phyloP scores from a whole-genome alignment of 2,888 invertebrate genomes.

The Polydrusus tereticollis region DNA sequence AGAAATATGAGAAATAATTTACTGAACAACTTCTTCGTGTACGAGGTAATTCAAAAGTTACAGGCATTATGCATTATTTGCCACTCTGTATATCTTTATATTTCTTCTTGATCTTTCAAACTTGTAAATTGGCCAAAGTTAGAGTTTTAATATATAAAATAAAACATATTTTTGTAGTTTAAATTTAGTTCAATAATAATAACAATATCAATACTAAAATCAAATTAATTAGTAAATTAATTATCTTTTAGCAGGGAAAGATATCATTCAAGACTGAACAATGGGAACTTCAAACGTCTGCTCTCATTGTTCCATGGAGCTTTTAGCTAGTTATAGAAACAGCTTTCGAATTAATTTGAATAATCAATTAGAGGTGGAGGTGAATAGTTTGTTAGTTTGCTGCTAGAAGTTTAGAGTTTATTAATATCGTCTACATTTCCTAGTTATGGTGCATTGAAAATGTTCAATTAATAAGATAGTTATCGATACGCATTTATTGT shows the following conservation, averaged over 20 bases:
- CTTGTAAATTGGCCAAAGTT: no score
- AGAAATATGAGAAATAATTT: no score
- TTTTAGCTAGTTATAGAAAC: slow-evolving; percentile 45
- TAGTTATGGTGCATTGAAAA: slow-evolving; percentile 11
- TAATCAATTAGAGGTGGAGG: slow-evolving; percentile 43
- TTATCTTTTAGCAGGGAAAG: slow-evolving; percentile 30
- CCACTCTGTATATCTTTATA: no score
- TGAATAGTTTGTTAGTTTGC: slow-evolving; percentile 38
- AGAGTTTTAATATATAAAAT: no score
- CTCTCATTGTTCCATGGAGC: slow-evolving; percentile 35
- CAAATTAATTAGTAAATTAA: slow-evolving; percentile 20
- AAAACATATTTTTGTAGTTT: no score
- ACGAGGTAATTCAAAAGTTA: no score
- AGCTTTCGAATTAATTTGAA: slow-evolving; percentile 47
- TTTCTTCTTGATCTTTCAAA: no score
- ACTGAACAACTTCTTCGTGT: no score
- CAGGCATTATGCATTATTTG: no score
- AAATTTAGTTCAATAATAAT: background rate
- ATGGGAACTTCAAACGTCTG: slow-evolving; percentile 26
- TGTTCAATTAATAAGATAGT: background rate
- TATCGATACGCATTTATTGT: background rate
- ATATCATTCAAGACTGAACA: slow-evolving; percentile 38
- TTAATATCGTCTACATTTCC: slow-evolving; percentile 20
- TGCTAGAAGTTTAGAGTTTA: slow-evolving; percentile 27
- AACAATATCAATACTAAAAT: background rate